Evolutionary conservation across 2,888 invertebrate genomes (phyloP).

Genomic region (Biston betularia): DNA sequence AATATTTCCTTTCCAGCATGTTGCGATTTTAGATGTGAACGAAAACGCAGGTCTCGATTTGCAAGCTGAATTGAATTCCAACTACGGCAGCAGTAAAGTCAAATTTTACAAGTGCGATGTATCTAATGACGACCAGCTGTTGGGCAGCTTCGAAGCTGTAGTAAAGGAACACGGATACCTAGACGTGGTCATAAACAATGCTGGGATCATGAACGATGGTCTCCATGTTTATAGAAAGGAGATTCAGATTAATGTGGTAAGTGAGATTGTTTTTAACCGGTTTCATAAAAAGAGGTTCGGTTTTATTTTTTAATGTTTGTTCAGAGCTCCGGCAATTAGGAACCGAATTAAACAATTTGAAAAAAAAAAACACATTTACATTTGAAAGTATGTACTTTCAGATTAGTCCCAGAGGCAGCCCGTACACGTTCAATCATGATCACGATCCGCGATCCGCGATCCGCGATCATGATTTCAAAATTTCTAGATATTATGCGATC

Average conservation of each 20-base stretch:
- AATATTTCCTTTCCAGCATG: constrained; percentile 52
- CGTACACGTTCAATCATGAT: too few species aligned
- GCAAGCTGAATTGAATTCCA: constrained; percentile 54
- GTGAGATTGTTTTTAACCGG: constrained; percentile 30
- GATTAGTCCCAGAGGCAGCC: too few species aligned
- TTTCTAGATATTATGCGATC: too few species aligned
- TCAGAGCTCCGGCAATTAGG: too few species aligned
- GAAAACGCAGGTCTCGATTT: constrained; percentile 53
- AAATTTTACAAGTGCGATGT: constrained; percentile 66
- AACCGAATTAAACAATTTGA: too few species aligned
- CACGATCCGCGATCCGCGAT: too few species aligned
- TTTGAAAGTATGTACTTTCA: too few species aligned
- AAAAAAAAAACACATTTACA: too few species aligned
- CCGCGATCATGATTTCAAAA: too few species aligned
- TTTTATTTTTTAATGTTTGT: too few species aligned
- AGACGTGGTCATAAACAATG: constrained; percentile 62
- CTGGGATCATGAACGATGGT: constrained; percentile 62
- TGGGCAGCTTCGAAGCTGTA: constrained; percentile 52
- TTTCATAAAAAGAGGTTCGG: too few species aligned
- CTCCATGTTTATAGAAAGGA: constrained; percentile 54
- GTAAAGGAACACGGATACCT: constrained; percentile 54
- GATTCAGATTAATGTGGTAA: constrained; percentile 63
- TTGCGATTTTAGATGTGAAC: constrained; percentile 59
- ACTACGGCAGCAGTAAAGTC: constrained; percentile 54
- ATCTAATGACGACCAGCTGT: constrained; percentile 55